Evolutionary conservation across 2,113 vertebrate genomes (phyloP).

Genomic region (Solea senegalensis): DNA sequence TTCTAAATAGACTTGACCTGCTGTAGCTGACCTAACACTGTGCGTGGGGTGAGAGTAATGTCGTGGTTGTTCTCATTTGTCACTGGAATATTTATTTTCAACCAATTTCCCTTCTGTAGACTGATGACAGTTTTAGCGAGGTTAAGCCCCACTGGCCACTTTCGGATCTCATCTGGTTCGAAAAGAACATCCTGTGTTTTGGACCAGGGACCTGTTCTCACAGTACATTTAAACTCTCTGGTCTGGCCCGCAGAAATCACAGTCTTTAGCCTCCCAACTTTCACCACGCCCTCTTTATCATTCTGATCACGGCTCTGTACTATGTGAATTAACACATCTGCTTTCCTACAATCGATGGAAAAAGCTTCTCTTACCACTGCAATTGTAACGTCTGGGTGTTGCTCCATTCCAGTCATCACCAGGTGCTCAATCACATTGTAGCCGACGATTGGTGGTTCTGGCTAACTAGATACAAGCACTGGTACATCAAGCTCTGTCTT

Average conservation of each 20-base stretch:
- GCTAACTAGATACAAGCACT: constrained; percentile 4
- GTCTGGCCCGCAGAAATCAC: background rate
- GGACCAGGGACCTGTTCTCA: background rate
- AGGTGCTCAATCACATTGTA: constrained; percentile 18
- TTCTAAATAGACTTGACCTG: no score
- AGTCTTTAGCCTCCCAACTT: background rate
- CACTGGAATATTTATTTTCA: no score
- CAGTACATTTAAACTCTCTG: background rate
- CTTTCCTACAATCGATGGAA: constrained; percentile 16
- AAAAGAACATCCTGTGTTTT: background rate
- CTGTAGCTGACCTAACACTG: no score
- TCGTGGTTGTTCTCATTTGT: no score
- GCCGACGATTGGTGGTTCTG: constrained; percentile 7
- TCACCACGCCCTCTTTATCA: background rate
- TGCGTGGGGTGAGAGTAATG: no score
- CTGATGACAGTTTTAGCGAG: no score
- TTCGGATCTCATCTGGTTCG: no score
- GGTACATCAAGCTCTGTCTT: background rate
- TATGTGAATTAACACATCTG: background rate
- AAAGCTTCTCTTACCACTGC: constrained; percentile 11
- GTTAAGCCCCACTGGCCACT: no score
- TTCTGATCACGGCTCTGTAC: background rate
- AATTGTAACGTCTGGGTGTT: background rate
- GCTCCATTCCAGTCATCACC: background rate
- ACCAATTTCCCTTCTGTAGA: no score